Conservation (phyloP, 2,113 vertebrate species). For the Andinoacara biseriatus region DNA sequence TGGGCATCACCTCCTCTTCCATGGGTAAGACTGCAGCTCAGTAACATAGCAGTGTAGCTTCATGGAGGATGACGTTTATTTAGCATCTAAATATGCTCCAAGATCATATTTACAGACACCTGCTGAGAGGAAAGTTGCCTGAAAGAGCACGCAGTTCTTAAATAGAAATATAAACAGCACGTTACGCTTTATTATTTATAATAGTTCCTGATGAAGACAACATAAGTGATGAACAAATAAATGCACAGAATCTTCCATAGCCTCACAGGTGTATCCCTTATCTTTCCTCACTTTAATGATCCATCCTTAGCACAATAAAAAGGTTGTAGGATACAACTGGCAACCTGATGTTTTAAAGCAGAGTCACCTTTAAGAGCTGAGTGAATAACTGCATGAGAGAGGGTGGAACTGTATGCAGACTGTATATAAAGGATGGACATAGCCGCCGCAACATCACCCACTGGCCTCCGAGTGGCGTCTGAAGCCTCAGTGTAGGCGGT, state of each 20-base stretch:
- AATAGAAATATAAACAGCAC: not conserved
- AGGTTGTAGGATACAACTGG: not conserved
- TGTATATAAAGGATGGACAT: not conserved
- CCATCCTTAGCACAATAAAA: not conserved
- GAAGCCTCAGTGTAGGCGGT: not conserved
- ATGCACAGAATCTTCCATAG: not conserved
- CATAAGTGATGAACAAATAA: not conserved
- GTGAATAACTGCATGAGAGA: not conserved
- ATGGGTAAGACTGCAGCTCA: slow-evolving; percentile 26
- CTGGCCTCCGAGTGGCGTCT: not conserved
- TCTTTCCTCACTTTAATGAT: not conserved
- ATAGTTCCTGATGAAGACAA: not conserved
- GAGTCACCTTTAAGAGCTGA: not conserved
- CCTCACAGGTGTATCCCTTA: not conserved
- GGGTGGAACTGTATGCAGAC: not conserved
- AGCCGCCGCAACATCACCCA: not conserved
- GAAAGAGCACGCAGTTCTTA: not conserved
- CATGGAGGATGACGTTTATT: slow-evolving; percentile 25
- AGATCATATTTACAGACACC: not conserved
- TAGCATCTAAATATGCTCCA: slow-evolving; percentile 14
- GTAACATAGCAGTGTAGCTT: slow-evolving; percentile 47
- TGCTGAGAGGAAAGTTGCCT: not conserved
- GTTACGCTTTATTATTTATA: not conserved
- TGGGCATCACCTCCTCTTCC: slow-evolving; percentile 30
- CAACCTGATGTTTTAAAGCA: not conserved